Percentiles rank a stretch among this genome's conserved stretches.
Conservation (phyloP, 2,888 invertebrate genomes). For the Torymus tubicola region DNA sequence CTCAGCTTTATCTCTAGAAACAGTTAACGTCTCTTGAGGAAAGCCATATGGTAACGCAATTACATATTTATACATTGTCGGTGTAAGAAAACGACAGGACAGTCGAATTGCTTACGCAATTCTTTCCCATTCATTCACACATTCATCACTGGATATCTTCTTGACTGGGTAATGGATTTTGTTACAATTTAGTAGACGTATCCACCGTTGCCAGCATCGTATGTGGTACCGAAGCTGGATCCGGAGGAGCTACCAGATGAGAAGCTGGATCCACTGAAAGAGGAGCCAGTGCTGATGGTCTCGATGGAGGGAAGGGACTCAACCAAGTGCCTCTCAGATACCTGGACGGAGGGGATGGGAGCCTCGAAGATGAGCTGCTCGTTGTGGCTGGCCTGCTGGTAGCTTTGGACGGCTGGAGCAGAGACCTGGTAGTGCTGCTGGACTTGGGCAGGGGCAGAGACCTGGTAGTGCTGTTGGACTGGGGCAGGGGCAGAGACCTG, state of each 20-base stretch:
- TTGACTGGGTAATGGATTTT: not conserved
- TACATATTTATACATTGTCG: too few relatives aligned
- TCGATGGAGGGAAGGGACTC: conserved; percentile 51
- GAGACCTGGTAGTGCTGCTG: too few relatives aligned
- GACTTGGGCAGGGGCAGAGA: too few relatives aligned
- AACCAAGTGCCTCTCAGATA: conserved; percentile 41
- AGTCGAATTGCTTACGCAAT: not conserved
- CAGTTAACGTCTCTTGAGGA: not conserved
- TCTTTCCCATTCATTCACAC: conserved; percentile 1
- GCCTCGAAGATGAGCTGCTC: conserved; percentile 52
- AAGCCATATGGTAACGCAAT: too few relatives aligned
- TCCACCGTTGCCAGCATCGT: conserved; percentile 66
- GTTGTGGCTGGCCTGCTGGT: not conserved
- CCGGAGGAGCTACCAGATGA: not conserved
- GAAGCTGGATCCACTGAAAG: conserved; percentile 39
- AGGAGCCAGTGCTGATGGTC: conserved; percentile 58
- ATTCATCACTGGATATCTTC: not conserved
- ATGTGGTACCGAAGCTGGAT: conserved; percentile 55
- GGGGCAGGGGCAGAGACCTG: too few relatives aligned
- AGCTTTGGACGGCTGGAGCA: too few relatives aligned
- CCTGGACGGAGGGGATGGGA: conserved; percentile 52
- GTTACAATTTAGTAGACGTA: conserved; percentile 67
- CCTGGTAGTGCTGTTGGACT: too few relatives aligned
- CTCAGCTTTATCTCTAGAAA: conserved; percentile 1
- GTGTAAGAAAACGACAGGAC: not conserved